A percentile compares a stretch with the other conserved stretches of the same genome.
Evolutionary conservation across 2,888 invertebrate genomes (phyloP).

Genomic region (Machimus rusticus): DNA sequence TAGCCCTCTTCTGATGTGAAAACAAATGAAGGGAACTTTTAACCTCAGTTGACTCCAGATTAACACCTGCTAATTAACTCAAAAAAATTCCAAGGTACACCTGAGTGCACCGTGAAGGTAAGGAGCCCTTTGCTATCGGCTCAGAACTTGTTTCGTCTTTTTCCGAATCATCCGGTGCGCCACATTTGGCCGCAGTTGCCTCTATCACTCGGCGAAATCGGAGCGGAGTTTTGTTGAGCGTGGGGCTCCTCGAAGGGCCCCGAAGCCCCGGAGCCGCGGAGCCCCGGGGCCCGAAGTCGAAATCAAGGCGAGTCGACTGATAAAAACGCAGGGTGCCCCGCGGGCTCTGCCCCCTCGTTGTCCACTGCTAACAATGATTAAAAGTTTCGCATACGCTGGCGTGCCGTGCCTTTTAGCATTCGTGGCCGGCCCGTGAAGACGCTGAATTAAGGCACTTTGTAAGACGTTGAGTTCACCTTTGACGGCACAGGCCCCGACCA

Average conservation of each 20-base stretch:
- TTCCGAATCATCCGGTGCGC: neutral
- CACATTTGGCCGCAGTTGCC: neutral
- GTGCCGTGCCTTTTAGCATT: neutral
- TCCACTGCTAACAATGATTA: conserved; percentile 25
- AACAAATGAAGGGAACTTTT: conserved; percentile 21
- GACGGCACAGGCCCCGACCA: neutral
- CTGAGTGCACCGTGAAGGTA: neutral
- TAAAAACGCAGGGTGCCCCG: neutral
- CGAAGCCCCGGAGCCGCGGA: neutral
- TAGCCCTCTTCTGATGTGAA: neutral
- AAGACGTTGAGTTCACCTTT: neutral
- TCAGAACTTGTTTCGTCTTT: conserved; percentile 1
- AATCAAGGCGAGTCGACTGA: neutral
- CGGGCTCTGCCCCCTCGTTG: neutral
- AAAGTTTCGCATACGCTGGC: conserved; percentile 21
- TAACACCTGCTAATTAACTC: conserved; percentile 37
- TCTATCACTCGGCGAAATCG: neutral
- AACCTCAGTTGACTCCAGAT: conserved; percentile 28
- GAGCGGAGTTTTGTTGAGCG: neutral
- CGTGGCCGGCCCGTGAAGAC: neutral
- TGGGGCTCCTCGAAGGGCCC: neutral
- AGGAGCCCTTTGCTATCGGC: neutral
- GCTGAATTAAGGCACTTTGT: conserved; percentile 15
- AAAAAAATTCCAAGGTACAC: neutral
- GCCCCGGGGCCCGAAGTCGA: neutral